Base-by-base conservation (phyloP, 92 coral and sea anemone species). In the Epizoanthus stellaris region DNA sequence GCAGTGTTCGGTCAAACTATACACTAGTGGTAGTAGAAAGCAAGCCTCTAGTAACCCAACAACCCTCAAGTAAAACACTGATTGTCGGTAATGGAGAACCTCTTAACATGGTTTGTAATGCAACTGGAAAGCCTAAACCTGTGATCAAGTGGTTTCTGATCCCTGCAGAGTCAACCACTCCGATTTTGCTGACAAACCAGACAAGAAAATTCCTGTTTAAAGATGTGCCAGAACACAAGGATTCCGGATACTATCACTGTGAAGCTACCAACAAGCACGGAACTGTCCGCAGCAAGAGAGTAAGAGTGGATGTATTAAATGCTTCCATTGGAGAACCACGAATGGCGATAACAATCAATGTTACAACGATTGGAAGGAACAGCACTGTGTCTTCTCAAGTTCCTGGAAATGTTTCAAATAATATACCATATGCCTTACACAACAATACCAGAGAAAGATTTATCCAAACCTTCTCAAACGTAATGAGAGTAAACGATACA, bases 231-330 rank as follows among this genome's bases (percentile, higher is more conserved):
- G n/a, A 80, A 1, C n/a, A 36, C 4, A 59, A 72, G 6, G 58
- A 81, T 63, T 40, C 82, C 66, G 90, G 90, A 21, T 65, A 77
- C 16, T 87, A 87, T 54, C 75, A 64, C 4, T 87, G 90, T 57
- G 75, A 81, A n/a, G 90, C 75, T 36, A 70, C 87, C 3, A 87
- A 87, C 4, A 19, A 36, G 5, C 86, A 73, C 61, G 86, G 82
- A 0, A 15, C 56, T 7, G 76, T 81, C 12, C 86, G 67, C 34
- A 87, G 90, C 54, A 81, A 67, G 58, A 63, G 11, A 42, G 90
- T 81, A 19, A 71, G 81, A 64, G 30, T 87, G 13, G 75, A 87
- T 23, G 60, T 87, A 10, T 56, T 73, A 38, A 30, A 70, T 30
- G 81, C 74, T 38, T 10, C 38, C 1, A 73, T 85, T 38, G 87